Conservation (phyloP, 2,888 invertebrate genomes). For the Chloroclystis v-ata region DNA sequence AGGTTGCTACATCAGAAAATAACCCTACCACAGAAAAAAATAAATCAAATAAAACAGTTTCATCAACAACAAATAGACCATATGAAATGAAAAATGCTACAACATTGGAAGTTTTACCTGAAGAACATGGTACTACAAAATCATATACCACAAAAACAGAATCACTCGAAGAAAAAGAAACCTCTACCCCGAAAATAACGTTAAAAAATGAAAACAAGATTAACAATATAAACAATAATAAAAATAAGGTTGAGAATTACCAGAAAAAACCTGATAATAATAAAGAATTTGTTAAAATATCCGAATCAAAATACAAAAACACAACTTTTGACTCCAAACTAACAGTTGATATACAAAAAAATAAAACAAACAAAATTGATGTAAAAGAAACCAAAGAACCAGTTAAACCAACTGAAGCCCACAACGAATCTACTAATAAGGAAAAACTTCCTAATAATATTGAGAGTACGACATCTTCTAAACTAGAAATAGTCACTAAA, state of each 20-base stretch:
- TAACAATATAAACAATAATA: slow-evolving; percentile 16
- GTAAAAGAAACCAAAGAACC: slow-evolving; percentile 5
- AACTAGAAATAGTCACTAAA: slow-evolving; percentile 18
- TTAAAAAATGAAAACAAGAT: slow-evolving; percentile 18
- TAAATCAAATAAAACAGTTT: background rate
- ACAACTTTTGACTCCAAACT: slow-evolving; percentile 4
- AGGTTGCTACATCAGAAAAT: slow-evolving; percentile 5
- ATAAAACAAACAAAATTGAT: slow-evolving; percentile 13
- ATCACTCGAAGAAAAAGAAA: slow-evolving; percentile 9
- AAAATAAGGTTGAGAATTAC: slow-evolving; percentile 18
- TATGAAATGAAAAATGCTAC: slow-evolving; percentile 1
- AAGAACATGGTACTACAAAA: no score
- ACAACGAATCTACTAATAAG: slow-evolving; percentile 19
- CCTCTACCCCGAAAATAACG: slow-evolving; percentile 17
- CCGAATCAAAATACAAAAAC: slow-evolving; percentile 27
- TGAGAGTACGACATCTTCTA: slow-evolving; percentile 12
- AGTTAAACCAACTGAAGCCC: slow-evolving; percentile 13
- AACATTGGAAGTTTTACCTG: slow-evolving; percentile 4
- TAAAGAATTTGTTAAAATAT: slow-evolving; percentile 39
- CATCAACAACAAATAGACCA: slow-evolving; percentile 3
- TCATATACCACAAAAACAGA: no score
- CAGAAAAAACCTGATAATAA: slow-evolving; percentile 22
- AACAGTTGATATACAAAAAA: slow-evolving; percentile 12
- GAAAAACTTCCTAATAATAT: slow-evolving; percentile 8
- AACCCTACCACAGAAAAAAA: background rate